A percentile compares a stretch with the other conserved stretches of the same genome.
phyloP scores from a whole-genome alignment of 2,888 invertebrate species.

The Phortica magna region DNA sequence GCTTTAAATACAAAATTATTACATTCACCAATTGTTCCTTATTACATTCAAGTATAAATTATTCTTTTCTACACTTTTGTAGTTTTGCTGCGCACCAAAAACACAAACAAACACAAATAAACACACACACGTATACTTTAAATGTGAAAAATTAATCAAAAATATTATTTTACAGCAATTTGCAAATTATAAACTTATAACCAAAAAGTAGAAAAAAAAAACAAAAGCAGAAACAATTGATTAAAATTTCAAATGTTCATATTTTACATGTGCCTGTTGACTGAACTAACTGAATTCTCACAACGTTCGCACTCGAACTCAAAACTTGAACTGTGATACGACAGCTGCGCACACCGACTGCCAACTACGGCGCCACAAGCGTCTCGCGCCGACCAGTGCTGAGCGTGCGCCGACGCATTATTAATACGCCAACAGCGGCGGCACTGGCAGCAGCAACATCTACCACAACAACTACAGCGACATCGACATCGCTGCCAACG shows the following conservation, averaged over 20 bases:
- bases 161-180: too few species aligned
- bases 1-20: too few species aligned
- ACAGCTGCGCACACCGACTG: conserved; percentile 57
- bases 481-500: conserved; percentile 40
- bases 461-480: conserved; percentile 48
- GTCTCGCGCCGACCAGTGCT: conserved; percentile 73
- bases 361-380: conserved; percentile 47
- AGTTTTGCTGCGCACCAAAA: background rate
- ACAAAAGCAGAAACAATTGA: background rate
- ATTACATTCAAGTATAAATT: background rate
- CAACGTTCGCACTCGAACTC: conserved; percentile 36
- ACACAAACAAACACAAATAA: background rate
- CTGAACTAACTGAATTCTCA: conserved; percentile 50
- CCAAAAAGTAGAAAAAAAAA: background rate
- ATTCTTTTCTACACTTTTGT: background rate
- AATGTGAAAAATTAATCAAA: background rate
- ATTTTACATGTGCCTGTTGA: conserved; percentile 33
- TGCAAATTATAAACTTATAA: too few species aligned
- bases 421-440: conserved; percentile 60
- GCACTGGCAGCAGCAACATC: conserved; percentile 45
- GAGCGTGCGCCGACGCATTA: conserved; percentile 74
- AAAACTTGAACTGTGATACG: conserved; percentile 39
- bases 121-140: background rate
- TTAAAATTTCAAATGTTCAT: background rate
- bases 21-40: too few species aligned